Evolutionary conservation across 1,140 invertebrate species (phyloP).

Genomic region (Bombyx mandarina): DNA sequence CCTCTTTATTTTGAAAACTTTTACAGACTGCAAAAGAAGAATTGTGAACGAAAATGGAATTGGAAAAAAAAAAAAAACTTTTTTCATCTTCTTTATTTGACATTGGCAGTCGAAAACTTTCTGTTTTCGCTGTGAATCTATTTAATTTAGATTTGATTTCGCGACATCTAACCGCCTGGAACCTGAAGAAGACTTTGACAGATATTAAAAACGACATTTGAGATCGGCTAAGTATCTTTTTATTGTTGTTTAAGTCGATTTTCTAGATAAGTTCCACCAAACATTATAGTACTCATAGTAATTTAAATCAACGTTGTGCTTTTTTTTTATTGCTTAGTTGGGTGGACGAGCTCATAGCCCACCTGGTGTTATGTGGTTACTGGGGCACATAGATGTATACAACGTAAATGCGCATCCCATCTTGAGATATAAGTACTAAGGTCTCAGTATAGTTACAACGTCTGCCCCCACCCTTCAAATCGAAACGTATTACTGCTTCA

Average conservation of each 20-base stretch:
- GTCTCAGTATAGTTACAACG: too few species aligned
- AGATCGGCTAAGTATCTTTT: too few species aligned
- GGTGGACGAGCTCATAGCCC: too few species aligned
- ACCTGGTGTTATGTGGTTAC: too few species aligned
- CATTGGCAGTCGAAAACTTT: slow-evolving; percentile 68
- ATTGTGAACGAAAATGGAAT: slow-evolving; percentile 67
- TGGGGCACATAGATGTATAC: too few species aligned
- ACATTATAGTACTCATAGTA: not conserved
- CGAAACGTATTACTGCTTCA: too few species aligned
- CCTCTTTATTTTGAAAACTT: slow-evolving; percentile 70
- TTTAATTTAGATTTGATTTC: slow-evolving; percentile 65
- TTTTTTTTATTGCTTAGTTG: too few species aligned
- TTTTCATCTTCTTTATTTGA: slow-evolving; percentile 72
- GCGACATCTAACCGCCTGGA: slow-evolving; percentile 50
- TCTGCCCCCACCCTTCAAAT: too few species aligned
- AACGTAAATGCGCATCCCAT: too few species aligned
- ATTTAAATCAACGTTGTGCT: not conserved
- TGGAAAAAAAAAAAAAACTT: slow-evolving; percentile 54
- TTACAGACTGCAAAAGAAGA: slow-evolving; percentile 66
- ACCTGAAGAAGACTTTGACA: slow-evolving; percentile 39
- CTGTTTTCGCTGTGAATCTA: slow-evolving; percentile 64
- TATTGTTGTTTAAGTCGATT: too few species aligned
- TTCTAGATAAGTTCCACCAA: not conserved
- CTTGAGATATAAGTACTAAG: too few species aligned
- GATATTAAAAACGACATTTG: slow-evolving; percentile 24